Conservation (phyloP, 2,113 vertebrate species). For the Astur gentilis region DNA sequence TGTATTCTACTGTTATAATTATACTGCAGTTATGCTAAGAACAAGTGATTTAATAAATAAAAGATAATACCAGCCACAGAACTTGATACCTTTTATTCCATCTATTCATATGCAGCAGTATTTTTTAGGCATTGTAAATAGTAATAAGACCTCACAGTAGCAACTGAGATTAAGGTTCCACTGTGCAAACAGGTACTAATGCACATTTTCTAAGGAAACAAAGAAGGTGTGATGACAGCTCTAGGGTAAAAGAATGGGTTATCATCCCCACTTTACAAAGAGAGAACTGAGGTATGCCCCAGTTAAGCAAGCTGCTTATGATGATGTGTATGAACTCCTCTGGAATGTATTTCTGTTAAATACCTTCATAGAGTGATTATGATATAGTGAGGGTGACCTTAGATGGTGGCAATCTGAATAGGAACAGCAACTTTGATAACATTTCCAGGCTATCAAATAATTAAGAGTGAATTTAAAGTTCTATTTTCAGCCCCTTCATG, state of each 20-base stretch:
- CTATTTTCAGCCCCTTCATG: neutral
- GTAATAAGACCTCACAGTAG: neutral
- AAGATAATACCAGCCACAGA: neutral
- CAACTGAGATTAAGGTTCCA: neutral
- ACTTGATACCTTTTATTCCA: neutral
- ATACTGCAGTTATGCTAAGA: neutral
- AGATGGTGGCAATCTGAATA: neutral
- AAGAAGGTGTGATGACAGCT: neutral
- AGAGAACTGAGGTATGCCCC: neutral
- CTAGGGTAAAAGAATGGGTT: neutral
- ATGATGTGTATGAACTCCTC: neutral
- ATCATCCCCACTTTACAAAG: neutral
- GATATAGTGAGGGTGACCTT: neutral
- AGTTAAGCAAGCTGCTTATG: neutral
- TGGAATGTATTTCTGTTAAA: neutral
- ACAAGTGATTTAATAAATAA: neutral
- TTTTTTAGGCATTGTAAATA: neutral
- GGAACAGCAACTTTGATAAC: neutral
- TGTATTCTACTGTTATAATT: neutral
- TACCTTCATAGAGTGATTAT: neutral
- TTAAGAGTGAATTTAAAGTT: neutral
- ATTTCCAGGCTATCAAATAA: neutral
- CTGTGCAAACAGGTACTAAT: neutral
- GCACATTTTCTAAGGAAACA: neutral
- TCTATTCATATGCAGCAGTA: neutral